These are phyloP conservation scores for Neoaliturus tenellus DNA, from an alignment of 2,888 invertebrate species.

Conservation along the genomic window DNA sequence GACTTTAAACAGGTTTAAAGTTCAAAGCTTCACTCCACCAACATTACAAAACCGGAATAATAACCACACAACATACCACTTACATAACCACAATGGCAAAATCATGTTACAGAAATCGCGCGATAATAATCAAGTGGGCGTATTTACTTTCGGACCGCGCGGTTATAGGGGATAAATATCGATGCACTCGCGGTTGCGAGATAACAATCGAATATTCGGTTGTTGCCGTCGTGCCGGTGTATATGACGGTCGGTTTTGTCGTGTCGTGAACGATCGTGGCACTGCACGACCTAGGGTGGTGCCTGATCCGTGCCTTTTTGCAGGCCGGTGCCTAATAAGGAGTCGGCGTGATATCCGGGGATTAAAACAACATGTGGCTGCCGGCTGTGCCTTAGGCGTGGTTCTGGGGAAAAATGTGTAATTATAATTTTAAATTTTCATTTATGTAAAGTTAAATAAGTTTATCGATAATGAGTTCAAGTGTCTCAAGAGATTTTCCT, in stretches of 20 bases:
- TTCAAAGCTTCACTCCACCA: too few species aligned
- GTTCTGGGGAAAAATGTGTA: too few species aligned
- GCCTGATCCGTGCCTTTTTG: neutral
- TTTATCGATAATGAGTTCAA: too few species aligned
- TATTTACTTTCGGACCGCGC: constrained; percentile 17
- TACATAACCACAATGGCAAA: constrained; percentile 15
- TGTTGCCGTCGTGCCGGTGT: neutral
- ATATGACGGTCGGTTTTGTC: neutral
- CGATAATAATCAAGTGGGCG: constrained; percentile 10
- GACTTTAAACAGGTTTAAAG: too few species aligned
- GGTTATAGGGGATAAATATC: neutral
- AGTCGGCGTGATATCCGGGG: neutral
- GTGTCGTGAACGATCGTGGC: neutral
- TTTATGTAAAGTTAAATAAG: too few species aligned
- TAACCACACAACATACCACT: neutral
- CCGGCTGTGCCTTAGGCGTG: too few species aligned
- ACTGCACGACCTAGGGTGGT: neutral
- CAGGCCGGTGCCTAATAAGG: neutral
- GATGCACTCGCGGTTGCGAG: constrained; percentile 22
- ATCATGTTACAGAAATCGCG: neutral
- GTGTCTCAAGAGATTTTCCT: too few species aligned
- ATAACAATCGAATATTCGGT: constrained; percentile 20
- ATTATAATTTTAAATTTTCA: too few species aligned
- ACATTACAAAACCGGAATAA: neutral
- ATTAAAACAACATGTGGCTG: neutral